A percentile compares a stretch with the other conserved stretches of the same genome.
phyloP scores from a whole-genome alignment of 2,888 invertebrate genomes.

The Hirudinaria manillensis region DNA sequence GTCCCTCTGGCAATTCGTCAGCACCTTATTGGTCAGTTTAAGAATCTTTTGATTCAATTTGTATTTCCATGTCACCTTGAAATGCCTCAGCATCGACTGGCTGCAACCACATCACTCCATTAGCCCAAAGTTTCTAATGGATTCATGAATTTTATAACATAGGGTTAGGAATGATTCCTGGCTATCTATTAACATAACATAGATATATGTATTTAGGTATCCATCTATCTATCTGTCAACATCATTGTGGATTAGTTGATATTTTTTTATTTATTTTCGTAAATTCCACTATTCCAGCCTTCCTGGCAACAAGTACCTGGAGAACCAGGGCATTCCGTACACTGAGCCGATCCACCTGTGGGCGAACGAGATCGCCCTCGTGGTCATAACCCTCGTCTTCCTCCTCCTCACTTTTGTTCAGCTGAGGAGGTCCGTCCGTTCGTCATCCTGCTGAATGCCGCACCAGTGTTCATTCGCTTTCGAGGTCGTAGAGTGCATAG shows the following conservation, averaged over 20 bases:
- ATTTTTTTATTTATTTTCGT: conserved; percentile 13
- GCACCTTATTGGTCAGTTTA: background rate
- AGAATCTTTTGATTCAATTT: too few species aligned
- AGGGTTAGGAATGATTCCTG: too few species aligned
- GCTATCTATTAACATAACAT: too few species aligned
- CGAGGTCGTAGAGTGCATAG: too few species aligned
- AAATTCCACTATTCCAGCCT: conserved; percentile 25
- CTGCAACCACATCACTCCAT: too few species aligned
- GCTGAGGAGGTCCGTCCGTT: conserved; percentile 40
- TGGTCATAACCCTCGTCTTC: conserved; percentile 42
- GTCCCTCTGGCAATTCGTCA: background rate
- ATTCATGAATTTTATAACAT: too few species aligned
- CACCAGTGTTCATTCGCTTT: too few species aligned
- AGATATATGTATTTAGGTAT: too few species aligned
- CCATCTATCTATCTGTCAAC: too few species aligned
- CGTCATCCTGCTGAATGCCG: too few species aligned
- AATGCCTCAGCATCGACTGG: too few species aligned
- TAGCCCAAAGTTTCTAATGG: too few species aligned
- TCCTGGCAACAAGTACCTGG: conserved; percentile 46
- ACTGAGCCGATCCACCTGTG: conserved; percentile 48
- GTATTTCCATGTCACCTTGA: background rate
- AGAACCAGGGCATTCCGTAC: conserved; percentile 45
- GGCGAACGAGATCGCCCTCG: conserved; percentile 47
- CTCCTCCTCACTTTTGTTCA: conserved; percentile 48
- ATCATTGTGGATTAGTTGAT: background rate